Percentiles rank a stretch among this genome's conserved stretches.
Conservation (phyloP, 2,888 invertebrate species). For the Seira ritae region DNA sequence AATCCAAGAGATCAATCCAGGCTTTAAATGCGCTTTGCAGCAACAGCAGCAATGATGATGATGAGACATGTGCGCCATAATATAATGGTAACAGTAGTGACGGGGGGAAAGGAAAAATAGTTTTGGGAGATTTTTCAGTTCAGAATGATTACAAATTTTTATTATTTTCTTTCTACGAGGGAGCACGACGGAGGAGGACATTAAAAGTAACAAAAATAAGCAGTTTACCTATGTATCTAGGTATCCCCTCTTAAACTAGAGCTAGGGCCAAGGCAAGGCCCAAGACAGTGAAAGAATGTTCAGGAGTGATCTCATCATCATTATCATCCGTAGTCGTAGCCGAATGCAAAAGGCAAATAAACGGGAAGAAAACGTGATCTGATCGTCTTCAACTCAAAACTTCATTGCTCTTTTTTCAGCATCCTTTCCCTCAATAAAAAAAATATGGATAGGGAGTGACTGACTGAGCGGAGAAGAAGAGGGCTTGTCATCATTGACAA, state of each 20-base stretch:
- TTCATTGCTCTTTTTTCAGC: not conserved
- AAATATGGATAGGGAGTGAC: slow-evolving; percentile 3
- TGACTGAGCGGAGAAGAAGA: not conserved
- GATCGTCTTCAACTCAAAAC: slow-evolving; percentile 1
- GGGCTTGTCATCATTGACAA: slow-evolving; percentile 42
- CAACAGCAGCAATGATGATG: no score
- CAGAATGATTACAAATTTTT: slow-evolving; percentile 23
- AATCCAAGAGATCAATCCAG: not conserved
- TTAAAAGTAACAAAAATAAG: slow-evolving; percentile 34
- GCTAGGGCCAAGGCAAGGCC: not conserved
- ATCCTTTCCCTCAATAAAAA: no score
- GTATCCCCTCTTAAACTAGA: not conserved
- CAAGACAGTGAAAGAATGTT: not conserved
- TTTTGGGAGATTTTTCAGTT: slow-evolving; percentile 13
- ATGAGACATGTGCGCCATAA: no score
- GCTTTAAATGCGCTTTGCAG: not conserved
- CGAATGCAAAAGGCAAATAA: not conserved
- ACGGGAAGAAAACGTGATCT: not conserved
- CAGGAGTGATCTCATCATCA: slow-evolving; percentile 1
- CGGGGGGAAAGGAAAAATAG: not conserved
- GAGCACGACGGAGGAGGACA: not conserved
- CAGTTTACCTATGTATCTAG: not conserved
- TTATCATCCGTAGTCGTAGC: not conserved
- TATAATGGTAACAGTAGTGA: not conserved
- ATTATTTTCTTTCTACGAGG: not conserved